Percentiles rank a stretch among this genome's conserved stretches.
Evolutionary conservation across 1,140 invertebrate species (phyloP).

Genomic region (Macrobrachium rosenbergii): DNA sequence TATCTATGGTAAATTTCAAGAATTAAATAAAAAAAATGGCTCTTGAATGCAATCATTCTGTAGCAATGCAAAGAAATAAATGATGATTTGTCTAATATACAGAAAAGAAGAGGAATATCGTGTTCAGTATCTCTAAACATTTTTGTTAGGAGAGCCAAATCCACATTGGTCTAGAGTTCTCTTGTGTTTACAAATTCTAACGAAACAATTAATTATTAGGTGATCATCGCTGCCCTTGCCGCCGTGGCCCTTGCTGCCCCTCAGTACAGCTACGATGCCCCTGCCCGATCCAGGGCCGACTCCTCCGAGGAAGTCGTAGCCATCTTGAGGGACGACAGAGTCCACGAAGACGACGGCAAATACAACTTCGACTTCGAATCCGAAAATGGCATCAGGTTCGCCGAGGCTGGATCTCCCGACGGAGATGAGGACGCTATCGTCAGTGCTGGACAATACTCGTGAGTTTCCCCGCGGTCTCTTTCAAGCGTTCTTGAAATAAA

Average conservation of each 20-base stretch:
- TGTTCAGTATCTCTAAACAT: too few relatives aligned
- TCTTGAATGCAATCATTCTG: too few relatives aligned
- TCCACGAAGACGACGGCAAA: conserved; percentile 31
- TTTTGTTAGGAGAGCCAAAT: neutral
- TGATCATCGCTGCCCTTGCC: conserved; percentile 15
- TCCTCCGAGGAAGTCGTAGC: too few relatives aligned
- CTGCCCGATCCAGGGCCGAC: neutral
- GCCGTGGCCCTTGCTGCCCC: conserved; percentile 16
- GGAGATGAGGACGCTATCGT: conserved; percentile 33
- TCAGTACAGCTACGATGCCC: conserved; percentile 21
- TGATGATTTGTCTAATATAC: too few relatives aligned
- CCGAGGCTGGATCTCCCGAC: conserved; percentile 20
- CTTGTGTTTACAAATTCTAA: neutral
- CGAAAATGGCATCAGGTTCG: conserved; percentile 21
- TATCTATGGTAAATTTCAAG: too few relatives aligned
- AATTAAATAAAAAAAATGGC: too few relatives aligned
- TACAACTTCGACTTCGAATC: conserved; percentile 36
- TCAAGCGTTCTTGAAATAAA: too few relatives aligned
- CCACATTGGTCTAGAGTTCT: neutral
- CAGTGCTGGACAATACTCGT: conserved; percentile 14
- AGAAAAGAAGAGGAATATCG: too few relatives aligned
- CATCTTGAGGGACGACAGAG: neutral
- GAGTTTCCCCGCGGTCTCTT: neutral
- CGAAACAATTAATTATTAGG: neutral
- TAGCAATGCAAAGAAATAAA: too few relatives aligned